Percentiles rank a stretch among this genome's conserved stretches.
Evolutionary conservation across 2,113 vertebrate species (phyloP).

Genomic region (Oophaga pumilio): DNA sequence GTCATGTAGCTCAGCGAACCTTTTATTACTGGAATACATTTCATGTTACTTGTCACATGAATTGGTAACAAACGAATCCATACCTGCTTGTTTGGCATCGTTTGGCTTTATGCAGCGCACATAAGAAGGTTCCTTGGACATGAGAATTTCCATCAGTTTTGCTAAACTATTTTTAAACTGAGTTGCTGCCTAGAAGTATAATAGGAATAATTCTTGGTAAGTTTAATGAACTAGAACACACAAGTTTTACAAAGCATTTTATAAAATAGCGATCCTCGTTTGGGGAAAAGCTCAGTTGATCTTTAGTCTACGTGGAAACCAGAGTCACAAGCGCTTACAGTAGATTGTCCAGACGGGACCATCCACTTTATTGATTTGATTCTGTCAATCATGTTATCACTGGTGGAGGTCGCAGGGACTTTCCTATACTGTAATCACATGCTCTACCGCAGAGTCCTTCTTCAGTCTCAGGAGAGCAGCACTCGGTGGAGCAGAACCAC

Average conservation of each 20-base stretch:
- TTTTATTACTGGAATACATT: neutral
- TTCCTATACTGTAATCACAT: neutral
- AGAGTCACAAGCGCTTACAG: no score
- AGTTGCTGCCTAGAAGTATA: conserved; percentile 82
- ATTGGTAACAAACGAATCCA: neutral
- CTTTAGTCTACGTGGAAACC: no score
- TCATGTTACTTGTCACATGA: neutral
- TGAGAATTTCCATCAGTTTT: conserved; percentile 96
- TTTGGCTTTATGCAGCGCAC: conserved; percentile 97
- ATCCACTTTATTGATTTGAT: no score
- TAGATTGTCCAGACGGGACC: no score
- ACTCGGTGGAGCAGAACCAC: no score
- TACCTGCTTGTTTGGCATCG: conserved; percentile 93
- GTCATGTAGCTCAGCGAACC: neutral
- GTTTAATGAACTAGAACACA: neutral
- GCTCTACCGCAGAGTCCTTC: neutral
- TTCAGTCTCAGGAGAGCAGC: no score
- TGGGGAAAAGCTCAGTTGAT: neutral
- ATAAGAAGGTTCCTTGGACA: conserved; percentile 97
- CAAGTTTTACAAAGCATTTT: neutral
- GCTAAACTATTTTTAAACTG: conserved; percentile 96
- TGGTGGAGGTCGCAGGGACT: neutral
- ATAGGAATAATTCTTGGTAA: neutral
- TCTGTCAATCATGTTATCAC: no score
- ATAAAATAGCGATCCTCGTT: neutral